A percentile compares a stretch with the other conserved stretches of the same genome.
phyloP scores from a whole-genome alignment of 2,113 vertebrate genomes.

The Okapia johnstoni region DNA sequence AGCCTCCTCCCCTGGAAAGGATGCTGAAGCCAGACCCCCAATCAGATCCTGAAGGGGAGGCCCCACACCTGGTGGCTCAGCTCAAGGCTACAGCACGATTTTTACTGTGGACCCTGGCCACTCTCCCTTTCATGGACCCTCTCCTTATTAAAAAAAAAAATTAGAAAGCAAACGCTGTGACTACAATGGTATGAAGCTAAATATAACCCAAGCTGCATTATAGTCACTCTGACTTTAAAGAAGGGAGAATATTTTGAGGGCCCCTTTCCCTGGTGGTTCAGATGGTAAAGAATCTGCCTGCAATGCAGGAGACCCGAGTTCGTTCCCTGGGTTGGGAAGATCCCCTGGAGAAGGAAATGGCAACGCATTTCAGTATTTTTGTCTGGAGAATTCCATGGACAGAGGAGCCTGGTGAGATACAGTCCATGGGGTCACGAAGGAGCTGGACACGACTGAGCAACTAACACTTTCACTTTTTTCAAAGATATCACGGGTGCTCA shows the following conservation, averaged over 20 bases:
- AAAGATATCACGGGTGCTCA: background rate
- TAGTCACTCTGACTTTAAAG: background rate
- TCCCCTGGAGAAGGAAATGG: background rate
- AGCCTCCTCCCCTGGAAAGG: background rate
- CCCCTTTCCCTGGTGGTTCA: background rate
- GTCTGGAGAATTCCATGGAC: background rate
- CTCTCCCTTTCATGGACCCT: accelerated
- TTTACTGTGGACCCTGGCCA: too few species aligned
- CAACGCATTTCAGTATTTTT: background rate
- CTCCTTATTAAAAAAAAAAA: background rate
- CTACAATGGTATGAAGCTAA: background rate
- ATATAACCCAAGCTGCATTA: background rate
- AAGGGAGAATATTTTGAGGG: background rate
- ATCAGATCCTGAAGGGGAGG: accelerated
- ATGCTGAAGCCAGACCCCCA: background rate
- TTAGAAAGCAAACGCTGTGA: background rate
- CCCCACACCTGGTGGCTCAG: background rate
- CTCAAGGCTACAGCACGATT: accelerated
- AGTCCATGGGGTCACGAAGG: background rate
- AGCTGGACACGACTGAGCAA: background rate
- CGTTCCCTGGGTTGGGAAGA: background rate
- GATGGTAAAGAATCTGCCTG: background rate
- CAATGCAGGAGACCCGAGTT: background rate
- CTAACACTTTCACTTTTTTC: background rate
- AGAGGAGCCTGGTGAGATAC: background rate